Base-by-base conservation (phyloP, 1,140 invertebrate species). In the Euglossa dilemma region DNA sequence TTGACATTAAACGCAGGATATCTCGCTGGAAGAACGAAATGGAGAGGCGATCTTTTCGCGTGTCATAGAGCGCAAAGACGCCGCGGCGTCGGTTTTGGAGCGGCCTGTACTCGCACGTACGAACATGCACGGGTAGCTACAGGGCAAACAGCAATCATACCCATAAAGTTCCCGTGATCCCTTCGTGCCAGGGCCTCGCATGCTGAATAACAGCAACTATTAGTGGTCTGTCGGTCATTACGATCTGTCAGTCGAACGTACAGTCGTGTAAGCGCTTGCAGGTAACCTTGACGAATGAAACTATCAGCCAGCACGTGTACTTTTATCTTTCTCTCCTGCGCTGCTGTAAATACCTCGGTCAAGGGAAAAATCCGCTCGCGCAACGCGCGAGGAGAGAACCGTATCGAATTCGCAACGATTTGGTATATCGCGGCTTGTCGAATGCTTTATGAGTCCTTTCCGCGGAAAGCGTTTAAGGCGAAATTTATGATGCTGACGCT, bases 201-300 rank as follows among this genome's bases (percentile, higher is more conserved):
- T 87, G 85, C 74, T 67, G 69, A 84, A 80, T 87, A 87, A 84
- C 84, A 85, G 63, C 76, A 61, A 87, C 72, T 87, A 87, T 87
- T 87, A 87, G 76, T 59, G 70, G 70, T 47, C 45, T 56, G 72
- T 80, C 77, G 76, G 43, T 87, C 77, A 74, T 84, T 87, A 75
- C 69, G 64, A 80, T 61, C 80, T 63, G 69, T 83, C 75, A 67
- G 76, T 73, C 66, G 72, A 87, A 70, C 45, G 50, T 28, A 47
- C 23, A 25, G 56, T 78, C 80, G 56, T 83, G n/a, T 54, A 61
- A 61, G 74, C 50, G 57, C 56, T 52, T 28, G 56, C 64, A 61
- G 74, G 74, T 78, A 83, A 78, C 73, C 80, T 83, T 78, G 80
- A 59, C 69, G 56, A 61, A 64, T 64, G 79, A 74, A 74, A 74